Evolutionary conservation across 2,113 vertebrate species (phyloP).

Genomic region (Steatornis caripensis): DNA sequence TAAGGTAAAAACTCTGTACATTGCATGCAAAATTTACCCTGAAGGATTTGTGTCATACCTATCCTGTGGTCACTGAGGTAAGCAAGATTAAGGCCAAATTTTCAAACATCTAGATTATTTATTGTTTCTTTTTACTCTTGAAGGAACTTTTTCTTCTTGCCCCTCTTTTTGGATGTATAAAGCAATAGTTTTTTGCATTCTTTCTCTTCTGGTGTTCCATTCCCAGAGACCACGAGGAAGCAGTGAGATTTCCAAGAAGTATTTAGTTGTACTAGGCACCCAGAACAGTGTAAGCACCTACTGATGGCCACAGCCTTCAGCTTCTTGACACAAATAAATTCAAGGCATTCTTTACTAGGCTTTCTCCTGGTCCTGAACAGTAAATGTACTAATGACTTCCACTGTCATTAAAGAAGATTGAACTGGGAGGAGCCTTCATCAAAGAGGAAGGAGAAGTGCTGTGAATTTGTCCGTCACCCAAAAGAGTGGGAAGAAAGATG

Average conservation of each 20-base stretch:
- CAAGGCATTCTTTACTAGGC: not conserved
- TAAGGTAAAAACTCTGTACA: slow-evolving; percentile 26
- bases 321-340: not conserved
- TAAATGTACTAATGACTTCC: not conserved
- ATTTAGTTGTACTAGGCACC: not conserved
- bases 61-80: not conserved
- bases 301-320: not conserved
- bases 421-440: not conserved
- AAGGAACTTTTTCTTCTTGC: not conserved
- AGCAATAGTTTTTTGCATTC: not conserved
- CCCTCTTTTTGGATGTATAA: not conserved
- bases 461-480: not conserved
- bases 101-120: not conserved
- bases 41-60: slow-evolving; percentile 30
- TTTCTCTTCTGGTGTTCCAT: not conserved
- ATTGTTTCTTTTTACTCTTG: not conserved
- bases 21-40: slow-evolving; percentile 11
- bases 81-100: slow-evolving; percentile 37
- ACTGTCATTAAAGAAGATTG: not conserved
- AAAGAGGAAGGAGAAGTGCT: not conserved
- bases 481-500: not conserved
- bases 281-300: not conserved
- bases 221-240: not conserved
- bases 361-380: not conserved
- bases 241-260: not conserved